Evolutionary conservation across 2,888 invertebrate genomes (phyloP).

Genomic region (Rhamnusium bicolor): DNA sequence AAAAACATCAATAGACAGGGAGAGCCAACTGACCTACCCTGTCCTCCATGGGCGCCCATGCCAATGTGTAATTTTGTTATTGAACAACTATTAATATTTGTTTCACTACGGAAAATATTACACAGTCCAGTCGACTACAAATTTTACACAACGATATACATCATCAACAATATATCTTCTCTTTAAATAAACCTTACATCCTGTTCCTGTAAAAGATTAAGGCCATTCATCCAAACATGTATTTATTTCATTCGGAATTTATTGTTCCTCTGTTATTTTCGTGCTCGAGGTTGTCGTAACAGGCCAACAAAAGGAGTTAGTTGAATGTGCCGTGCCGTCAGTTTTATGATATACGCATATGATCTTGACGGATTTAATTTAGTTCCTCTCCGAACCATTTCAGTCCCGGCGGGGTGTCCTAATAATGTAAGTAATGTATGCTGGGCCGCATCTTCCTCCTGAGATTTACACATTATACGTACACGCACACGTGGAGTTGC

Average conservation of each 20-base stretch:
- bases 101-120: no score
- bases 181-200: not conserved
- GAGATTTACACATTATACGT: not conserved
- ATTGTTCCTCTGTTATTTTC: constrained; percentile 15
- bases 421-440: constrained; percentile 34
- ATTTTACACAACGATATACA: no score
- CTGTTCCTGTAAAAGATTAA: constrained; percentile 5
- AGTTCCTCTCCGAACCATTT: constrained; percentile 37
- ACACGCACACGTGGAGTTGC: not conserved
- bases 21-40: no score
- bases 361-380: constrained; percentile 45
- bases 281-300: not conserved
- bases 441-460: not conserved
- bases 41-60: no score
- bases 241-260: constrained; percentile 6
- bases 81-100: no score
- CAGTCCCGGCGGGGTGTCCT: constrained; percentile 44
- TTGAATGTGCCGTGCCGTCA: not conserved
- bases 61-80: no score
- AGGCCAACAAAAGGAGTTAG: constrained; percentile 4
- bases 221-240: constrained; percentile 1
- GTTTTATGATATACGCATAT: constrained; percentile 37
- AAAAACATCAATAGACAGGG: no score
- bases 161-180: no score
- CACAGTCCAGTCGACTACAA: no score